Percentiles rank a stretch among this genome's conserved stretches.
Conservation (phyloP, 2,888 invertebrate genomes). For the Macrosoma leucophasiata region DNA sequence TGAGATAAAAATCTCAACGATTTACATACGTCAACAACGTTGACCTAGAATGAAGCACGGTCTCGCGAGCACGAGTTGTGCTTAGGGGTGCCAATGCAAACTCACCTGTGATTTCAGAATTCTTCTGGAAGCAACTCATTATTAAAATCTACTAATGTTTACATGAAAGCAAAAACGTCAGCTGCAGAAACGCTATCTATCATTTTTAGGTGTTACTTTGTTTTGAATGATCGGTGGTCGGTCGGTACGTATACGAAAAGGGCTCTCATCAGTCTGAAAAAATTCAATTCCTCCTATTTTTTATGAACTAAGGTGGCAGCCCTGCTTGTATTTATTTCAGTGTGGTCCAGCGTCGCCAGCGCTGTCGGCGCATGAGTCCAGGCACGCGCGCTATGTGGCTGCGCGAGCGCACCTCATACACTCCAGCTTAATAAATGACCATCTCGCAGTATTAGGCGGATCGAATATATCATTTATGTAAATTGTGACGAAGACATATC, state of each 20-base stretch:
- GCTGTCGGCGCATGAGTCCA: slow-evolving; percentile 55
- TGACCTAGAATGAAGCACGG: slow-evolving; percentile 45
- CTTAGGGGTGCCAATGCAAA: no score
- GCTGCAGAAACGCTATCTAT: no score
- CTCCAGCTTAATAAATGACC: slow-evolving; percentile 69
- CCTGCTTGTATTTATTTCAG: slow-evolving; percentile 41
- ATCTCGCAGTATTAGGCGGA: slow-evolving; percentile 67
- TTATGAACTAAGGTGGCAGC: no score
- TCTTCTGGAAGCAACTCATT: no score
- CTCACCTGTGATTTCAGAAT: no score
- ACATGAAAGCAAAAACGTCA: no score
- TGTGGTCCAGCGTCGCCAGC: slow-evolving; percentile 55
- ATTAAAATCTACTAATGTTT: no score
- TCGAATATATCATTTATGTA: slow-evolving; percentile 75
- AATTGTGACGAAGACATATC: slow-evolving; percentile 76
- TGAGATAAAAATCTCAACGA: slow-evolving; percentile 48
- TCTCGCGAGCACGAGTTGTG: slow-evolving; percentile 31
- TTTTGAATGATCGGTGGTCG: no score
- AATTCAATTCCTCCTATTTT: no score
- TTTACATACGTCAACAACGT: slow-evolving; percentile 62
- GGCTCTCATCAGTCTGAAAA: no score
- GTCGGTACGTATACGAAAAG: no score
- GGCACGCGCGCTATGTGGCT: slow-evolving; percentile 70
- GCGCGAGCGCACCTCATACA: slow-evolving; percentile 44
- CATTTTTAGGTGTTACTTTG: no score